A percentile compares a stretch with the other conserved stretches of the same genome.
These are phyloP conservation scores for Opisthograptis luteolata DNA, from an alignment of 2,888 invertebrate genomes.

Conservation along the genomic window DNA sequence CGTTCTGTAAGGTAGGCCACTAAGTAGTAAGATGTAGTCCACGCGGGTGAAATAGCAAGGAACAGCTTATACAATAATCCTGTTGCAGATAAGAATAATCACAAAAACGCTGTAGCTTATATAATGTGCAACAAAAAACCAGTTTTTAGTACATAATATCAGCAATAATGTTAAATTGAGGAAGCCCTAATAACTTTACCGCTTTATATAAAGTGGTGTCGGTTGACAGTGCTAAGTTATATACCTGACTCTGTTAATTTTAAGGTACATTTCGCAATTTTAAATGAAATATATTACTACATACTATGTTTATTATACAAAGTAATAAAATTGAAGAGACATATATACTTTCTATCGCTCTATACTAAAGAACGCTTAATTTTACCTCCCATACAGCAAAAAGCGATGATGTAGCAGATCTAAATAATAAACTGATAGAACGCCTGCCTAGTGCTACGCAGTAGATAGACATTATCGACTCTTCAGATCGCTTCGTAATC, in stretches of 20 bases:
- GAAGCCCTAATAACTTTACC: slow-evolving; percentile 62
- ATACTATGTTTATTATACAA: too few relatives aligned
- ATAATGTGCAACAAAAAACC: slow-evolving; percentile 37
- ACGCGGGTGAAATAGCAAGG: too few relatives aligned
- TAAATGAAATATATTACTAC: too few relatives aligned
- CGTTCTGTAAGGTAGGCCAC: too few relatives aligned
- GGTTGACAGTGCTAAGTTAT: slow-evolving; percentile 38
- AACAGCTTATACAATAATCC: background rate
- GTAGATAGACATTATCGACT: slow-evolving; percentile 33
- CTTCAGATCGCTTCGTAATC: slow-evolving; percentile 32
- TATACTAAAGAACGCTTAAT: background rate
- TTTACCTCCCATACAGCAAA: slow-evolving; percentile 15
- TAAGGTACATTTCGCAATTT: slow-evolving; percentile 21
- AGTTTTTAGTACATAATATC: slow-evolving; percentile 58
- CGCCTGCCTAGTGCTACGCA: slow-evolving; percentile 7
- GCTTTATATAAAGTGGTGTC: slow-evolving; percentile 47
- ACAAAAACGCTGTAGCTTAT: slow-evolving; percentile 12
- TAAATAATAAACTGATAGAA: slow-evolving; percentile 14
- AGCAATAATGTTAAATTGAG: slow-evolving; percentile 64
- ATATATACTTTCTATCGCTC: background rate
- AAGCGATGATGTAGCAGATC: slow-evolving; percentile 23
- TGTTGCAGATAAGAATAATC: background rate
- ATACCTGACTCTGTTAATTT: slow-evolving; percentile 37
- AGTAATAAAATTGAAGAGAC: too few relatives aligned
- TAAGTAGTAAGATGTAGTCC: too few relatives aligned